These are phyloP conservation scores for Serilophus lunatus DNA, from an alignment of 2,113 vertebrate species.

Conservation along the genomic window DNA sequence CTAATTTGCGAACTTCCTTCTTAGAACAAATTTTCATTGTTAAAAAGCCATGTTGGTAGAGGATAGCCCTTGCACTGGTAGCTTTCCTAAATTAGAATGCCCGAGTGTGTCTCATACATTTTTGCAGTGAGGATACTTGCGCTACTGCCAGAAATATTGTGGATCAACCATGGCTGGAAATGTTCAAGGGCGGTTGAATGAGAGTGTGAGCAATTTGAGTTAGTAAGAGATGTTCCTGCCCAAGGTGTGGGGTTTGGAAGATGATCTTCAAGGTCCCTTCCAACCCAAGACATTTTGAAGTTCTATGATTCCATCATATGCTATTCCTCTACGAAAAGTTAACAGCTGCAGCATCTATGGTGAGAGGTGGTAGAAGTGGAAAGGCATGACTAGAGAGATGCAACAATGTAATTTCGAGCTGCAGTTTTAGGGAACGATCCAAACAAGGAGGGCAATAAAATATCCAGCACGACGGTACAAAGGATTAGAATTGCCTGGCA, in stretches of 20 bases:
- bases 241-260: accelerated
- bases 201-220: neutral
- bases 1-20: neutral
- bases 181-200: neutral
- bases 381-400: neutral
- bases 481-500: neutral
- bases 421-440: neutral
- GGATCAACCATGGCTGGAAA: neutral
- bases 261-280: neutral
- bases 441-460: neutral
- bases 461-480: neutral
- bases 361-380: neutral
- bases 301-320: neutral
- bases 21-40: neutral
- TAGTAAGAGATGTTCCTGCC: neutral
- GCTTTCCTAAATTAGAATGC: neutral
- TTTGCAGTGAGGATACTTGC: neutral
- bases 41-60: neutral
- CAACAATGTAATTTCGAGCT: neutral
- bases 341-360: neutral
- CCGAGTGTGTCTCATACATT: neutral
- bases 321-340: neutral
- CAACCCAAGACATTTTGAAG: neutral
- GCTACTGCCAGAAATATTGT: neutral
- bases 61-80: neutral